Percentiles rank a stretch among this genome's conserved stretches.
These are phyloP conservation scores for Drosophila paracracens DNA, from an alignment of 2,888 invertebrate species.

Conservation along the genomic window DNA sequence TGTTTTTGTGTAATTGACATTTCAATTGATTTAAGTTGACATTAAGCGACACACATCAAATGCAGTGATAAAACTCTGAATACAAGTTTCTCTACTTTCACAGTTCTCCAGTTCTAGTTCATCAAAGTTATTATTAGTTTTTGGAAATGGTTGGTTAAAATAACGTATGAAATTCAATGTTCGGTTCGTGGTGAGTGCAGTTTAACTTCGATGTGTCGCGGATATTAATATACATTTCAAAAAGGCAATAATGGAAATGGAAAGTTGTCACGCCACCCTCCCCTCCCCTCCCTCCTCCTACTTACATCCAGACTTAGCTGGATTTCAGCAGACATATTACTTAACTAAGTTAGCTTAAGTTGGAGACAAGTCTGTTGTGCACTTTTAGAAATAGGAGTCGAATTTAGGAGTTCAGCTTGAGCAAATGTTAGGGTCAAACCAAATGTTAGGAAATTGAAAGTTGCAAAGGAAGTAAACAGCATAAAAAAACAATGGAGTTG, in stretches of 20 bases:
- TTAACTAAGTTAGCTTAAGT: constrained; percentile 7
- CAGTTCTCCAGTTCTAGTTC: constrained; percentile 5
- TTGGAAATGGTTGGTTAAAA: neutral
- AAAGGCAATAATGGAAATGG: neutral
- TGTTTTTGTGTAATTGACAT: constrained; percentile 76
- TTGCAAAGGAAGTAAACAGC: neutral
- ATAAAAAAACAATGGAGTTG: neutral
- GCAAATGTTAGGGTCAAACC: neutral
- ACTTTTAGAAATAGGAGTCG: neutral
- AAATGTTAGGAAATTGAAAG: neutral
- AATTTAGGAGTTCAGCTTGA: neutral
- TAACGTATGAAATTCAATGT: constrained; percentile 13
- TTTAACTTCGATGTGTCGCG: constrained; percentile 6
- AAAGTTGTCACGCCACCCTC: constrained; percentile 19
- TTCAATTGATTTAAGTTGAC: constrained; percentile 78
- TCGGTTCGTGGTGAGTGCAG: neutral
- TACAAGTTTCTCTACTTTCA: constrained; percentile 15
- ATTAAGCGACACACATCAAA: constrained; percentile 70
- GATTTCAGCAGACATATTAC: constrained; percentile 9
- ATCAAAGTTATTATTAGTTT: constrained; percentile 10
- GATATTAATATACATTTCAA: neutral
- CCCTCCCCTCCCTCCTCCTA: neutral
- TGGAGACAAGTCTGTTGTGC: neutral
- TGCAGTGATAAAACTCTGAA: constrained; percentile 38
- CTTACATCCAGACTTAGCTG: neutral